A percentile compares a stretch with the other conserved stretches of the same genome.
Evolutionary conservation across 1,140 invertebrate genomes (phyloP).

Genomic region (Calephelis nemesis): DNA sequence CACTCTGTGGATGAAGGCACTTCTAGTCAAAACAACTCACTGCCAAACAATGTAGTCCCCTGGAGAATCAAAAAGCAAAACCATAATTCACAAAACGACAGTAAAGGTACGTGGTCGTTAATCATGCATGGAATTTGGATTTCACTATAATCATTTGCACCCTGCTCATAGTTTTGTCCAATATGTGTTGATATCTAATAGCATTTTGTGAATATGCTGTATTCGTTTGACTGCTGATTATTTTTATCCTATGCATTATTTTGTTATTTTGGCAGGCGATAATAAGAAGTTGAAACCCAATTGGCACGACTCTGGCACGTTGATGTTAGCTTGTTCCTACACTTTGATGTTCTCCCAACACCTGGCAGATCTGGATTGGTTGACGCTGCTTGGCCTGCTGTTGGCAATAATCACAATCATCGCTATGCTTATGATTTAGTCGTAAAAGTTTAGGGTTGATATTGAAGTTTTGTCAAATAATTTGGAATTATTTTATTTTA

Average conservation of each 20-base stretch:
- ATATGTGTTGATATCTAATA: constrained; percentile 28
- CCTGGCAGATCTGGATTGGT: constrained; percentile 82
- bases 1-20: constrained; percentile 63
- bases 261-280: constrained; percentile 65
- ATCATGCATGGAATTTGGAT: constrained; percentile 75
- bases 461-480: background rate
- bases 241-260: constrained; percentile 51
- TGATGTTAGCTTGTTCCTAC: constrained; percentile 83
- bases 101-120: constrained; percentile 69
- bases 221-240: constrained; percentile 30
- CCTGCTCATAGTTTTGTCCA: constrained; percentile 48
- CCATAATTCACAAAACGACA: constrained; percentile 66
- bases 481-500: background rate
- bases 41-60: constrained; percentile 62
- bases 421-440: constrained; percentile 80
- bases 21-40: constrained; percentile 66
- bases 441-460: constrained; percentile 9
- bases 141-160: constrained; percentile 73
- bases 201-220: constrained; percentile 36
- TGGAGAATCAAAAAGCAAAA: constrained; percentile 68
- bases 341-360: constrained; percentile 83
- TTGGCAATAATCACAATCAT: constrained; percentile 85
- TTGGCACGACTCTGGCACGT: constrained; percentile 80
- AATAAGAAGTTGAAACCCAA: constrained; percentile 69
- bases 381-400: constrained; percentile 83